phyloP scores from a whole-genome alignment of 2,797 vertebrate genomes.

The Potorous gilbertii region DNA sequence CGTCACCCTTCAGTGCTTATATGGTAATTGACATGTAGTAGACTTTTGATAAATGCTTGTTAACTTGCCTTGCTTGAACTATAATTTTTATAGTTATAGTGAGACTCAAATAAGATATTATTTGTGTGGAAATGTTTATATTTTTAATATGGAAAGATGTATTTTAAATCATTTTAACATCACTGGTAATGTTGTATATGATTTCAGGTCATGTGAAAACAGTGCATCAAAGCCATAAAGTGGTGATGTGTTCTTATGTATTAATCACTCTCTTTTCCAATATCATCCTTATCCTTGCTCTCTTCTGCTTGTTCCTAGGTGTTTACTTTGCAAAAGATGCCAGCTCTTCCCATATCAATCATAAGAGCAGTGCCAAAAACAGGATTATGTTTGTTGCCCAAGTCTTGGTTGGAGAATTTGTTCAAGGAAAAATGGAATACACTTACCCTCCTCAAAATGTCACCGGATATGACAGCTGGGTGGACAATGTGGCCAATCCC shows the following conservation, averaged over 20 bases:
- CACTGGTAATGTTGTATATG: not conserved
- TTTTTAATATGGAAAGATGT: not conserved
- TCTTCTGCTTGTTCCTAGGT: constrained; percentile 78
- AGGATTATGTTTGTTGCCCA: constrained; percentile 82
- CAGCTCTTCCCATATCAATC: constrained; percentile 75
- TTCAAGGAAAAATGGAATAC: constrained; percentile 26
- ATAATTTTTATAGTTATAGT: not conserved
- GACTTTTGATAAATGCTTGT: not conserved
- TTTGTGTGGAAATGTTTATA: too few species aligned
- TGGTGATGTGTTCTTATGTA: constrained; percentile 7
- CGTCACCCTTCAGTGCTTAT: not conserved
- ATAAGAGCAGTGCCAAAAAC: not conserved
- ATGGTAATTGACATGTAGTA: not conserved
- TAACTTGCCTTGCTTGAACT: not conserved
- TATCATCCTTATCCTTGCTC: constrained; percentile 31
- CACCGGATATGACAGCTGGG: constrained; percentile 88
- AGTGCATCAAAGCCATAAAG: not conserved
- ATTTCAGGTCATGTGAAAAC: not conserved
- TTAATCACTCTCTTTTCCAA: not conserved
- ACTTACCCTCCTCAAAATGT: constrained; percentile 57
- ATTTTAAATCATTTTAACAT: not conserved
- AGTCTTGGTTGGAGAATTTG: constrained; percentile 82
- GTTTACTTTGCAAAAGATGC: constrained; percentile 86
- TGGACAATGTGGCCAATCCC: constrained; percentile 84
- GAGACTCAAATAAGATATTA: not conserved